Conservation (phyloP, 2,113 vertebrate genomes). For the Planiliza haematocheilus region DNA sequence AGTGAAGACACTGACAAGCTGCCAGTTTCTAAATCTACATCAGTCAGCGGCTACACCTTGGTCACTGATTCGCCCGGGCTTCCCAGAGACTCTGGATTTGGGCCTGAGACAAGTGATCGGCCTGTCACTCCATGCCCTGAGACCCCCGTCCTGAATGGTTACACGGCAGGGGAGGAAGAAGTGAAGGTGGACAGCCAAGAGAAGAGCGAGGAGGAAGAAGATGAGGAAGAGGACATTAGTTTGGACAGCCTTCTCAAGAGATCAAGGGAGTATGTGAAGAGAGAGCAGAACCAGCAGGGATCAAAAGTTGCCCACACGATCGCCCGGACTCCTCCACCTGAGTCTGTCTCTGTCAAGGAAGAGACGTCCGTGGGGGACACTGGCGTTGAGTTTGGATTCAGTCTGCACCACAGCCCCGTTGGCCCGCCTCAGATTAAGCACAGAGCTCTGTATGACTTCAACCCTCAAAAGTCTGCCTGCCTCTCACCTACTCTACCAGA, state of each 20-base stretch:
- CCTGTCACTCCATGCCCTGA: constrained; percentile 23
- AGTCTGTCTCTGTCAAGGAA: constrained; percentile 86
- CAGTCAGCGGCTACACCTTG: constrained; percentile 69
- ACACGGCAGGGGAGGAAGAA: constrained; percentile 33
- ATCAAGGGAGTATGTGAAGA: constrained; percentile 89
- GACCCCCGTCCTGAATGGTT: constrained; percentile 37
- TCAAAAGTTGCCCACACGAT: constrained; percentile 71
- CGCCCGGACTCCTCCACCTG: constrained; percentile 48
- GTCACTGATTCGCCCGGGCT: constrained; percentile 71
- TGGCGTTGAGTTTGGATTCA: constrained; percentile 71
- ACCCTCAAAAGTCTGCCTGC: constrained; percentile 31
- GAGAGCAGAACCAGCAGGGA: constrained; percentile 83
- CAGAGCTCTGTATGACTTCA: constrained; percentile 35
- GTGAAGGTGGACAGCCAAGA: constrained; percentile 35
- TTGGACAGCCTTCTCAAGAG: constrained; percentile 92
- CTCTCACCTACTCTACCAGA: constrained; percentile 55
- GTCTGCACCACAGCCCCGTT: constrained; percentile 54
- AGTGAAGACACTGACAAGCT: constrained; percentile 48
- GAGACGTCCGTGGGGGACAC: constrained; percentile 76
- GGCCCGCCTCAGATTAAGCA: constrained; percentile 45
- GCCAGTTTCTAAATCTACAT: constrained; percentile 67
- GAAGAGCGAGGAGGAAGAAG: constrained; percentile 64
- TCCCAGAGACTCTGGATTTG: constrained; percentile 44
- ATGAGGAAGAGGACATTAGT: constrained; percentile 81
- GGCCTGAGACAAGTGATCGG: constrained; percentile 17